phyloP scores from a whole-genome alignment of 2,113 vertebrate genomes.

The Nothoprocta pentlandii region DNA sequence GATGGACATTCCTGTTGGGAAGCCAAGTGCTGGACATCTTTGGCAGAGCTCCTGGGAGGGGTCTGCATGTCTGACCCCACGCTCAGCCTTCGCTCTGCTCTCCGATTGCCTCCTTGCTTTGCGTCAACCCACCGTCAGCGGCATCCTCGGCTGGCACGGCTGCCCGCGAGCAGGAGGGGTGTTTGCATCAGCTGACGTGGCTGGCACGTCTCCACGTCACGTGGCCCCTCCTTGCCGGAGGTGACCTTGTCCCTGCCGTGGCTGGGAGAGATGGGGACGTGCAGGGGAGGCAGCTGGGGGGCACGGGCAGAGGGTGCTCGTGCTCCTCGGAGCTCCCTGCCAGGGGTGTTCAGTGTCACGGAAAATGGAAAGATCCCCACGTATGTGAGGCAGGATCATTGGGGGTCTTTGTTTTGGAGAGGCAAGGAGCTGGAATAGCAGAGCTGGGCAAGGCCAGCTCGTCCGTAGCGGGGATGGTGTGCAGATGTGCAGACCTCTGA shows the following conservation, averaged over 20 bases:
- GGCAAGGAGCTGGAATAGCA: neutral
- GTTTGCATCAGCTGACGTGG: conserved; percentile 21
- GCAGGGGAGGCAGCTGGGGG: neutral
- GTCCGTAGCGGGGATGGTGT: neutral
- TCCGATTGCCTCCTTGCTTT: neutral
- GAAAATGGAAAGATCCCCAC: neutral
- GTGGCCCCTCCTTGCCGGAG: neutral
- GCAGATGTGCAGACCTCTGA: neutral
- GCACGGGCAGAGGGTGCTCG: neutral
- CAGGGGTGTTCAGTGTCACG: neutral
- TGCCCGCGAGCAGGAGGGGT: neutral
- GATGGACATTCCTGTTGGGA: neutral
- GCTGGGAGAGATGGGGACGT: neutral
- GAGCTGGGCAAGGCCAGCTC: neutral
- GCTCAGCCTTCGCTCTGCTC: neutral
- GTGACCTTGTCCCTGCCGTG: conserved; percentile 48
- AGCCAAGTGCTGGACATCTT: neutral
- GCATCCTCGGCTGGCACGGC: neutral
- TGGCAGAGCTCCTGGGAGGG: neutral
- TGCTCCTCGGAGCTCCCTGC: neutral
- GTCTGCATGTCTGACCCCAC: neutral
- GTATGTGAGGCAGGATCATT: neutral
- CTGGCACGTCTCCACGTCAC: conserved; percentile 34
- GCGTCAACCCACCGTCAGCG: neutral
- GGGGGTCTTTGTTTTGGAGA: neutral